These are phyloP conservation scores for Dryobates pubescens DNA, from an alignment of 2,797 vertebrate genomes.

Conservation along the genomic window DNA sequence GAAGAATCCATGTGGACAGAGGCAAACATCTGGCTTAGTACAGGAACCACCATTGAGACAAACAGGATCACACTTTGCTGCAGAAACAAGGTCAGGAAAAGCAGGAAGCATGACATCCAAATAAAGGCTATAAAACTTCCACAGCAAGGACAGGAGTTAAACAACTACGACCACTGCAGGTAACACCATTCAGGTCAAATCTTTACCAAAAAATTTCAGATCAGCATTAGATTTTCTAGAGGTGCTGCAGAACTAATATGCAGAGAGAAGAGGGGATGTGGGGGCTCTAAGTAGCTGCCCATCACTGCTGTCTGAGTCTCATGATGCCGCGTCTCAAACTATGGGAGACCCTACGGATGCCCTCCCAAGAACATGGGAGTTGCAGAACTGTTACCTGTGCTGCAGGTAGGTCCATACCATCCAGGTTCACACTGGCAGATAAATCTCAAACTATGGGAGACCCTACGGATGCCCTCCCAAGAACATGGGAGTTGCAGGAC, in stretches of 20 bases:
- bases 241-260: neutral
- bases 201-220: neutral
- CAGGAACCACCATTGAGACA: constrained; percentile 93
- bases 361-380: neutral
- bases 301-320: neutral
- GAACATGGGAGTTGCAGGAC: neutral
- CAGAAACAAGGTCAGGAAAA: constrained; percentile 18
- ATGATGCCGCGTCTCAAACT: neutral
- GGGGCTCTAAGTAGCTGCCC: neutral
- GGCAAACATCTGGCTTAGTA: constrained; percentile 85
- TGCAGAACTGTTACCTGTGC: constrained; percentile 81
- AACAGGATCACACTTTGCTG: constrained; percentile 87
- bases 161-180: neutral
- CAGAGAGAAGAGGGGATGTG: neutral
- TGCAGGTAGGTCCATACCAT: constrained; percentile 90
- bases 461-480: fast-evolving
- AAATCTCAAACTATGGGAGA: neutral
- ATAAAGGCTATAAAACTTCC: constrained; percentile 5
- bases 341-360: fast-evolving
- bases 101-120: neutral
- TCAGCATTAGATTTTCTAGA: neutral
- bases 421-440: constrained; percentile 86
- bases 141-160: neutral
- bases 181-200: neutral
- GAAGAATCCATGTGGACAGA: constrained; percentile 91